Evolutionary conservation across 64 coral and sea anemone species (phyloP).

Genomic region (Actinia equina): DNA sequence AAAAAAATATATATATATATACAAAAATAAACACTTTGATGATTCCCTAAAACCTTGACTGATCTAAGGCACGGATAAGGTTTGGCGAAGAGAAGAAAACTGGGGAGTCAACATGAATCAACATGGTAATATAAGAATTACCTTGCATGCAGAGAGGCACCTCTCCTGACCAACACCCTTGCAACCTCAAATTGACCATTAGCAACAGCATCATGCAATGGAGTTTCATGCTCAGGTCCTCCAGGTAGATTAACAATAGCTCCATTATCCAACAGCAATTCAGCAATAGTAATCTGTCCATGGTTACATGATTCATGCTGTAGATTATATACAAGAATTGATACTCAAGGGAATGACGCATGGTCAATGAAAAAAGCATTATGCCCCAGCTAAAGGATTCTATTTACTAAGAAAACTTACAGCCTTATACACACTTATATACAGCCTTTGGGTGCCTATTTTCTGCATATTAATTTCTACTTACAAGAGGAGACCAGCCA

Average conservation of each 20-base stretch:
- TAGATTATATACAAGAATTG: background rate
- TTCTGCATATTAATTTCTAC: background rate
- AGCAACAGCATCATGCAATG: conserved; percentile 92
- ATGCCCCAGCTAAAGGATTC: too few species aligned
- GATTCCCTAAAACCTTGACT: background rate
- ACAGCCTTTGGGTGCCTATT: too few species aligned
- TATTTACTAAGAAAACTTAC: too few species aligned
- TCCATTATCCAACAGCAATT: conserved; percentile 77
- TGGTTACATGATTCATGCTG: conserved; percentile 99
- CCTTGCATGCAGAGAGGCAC: conserved; percentile 74
- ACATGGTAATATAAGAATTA: background rate
- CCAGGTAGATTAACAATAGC: conserved; percentile 80
- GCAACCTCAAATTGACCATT: conserved; percentile 72
- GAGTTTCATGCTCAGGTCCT: conserved; percentile 94
- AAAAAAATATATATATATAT: background rate
- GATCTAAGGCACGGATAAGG: background rate
- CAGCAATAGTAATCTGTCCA: conserved; percentile 75
- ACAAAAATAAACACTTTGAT: background rate
- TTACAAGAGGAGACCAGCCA: conserved; percentile 93
- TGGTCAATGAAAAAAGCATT: too few species aligned
- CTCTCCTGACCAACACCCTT: conserved; percentile 61
- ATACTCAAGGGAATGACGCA: too few species aligned
- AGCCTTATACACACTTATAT: too few species aligned
- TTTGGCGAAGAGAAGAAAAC: background rate
- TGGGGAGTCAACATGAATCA: background rate